Conservation (phyloP, 2,797 vertebrate genomes). For the Centroberyx gerrardi region DNA sequence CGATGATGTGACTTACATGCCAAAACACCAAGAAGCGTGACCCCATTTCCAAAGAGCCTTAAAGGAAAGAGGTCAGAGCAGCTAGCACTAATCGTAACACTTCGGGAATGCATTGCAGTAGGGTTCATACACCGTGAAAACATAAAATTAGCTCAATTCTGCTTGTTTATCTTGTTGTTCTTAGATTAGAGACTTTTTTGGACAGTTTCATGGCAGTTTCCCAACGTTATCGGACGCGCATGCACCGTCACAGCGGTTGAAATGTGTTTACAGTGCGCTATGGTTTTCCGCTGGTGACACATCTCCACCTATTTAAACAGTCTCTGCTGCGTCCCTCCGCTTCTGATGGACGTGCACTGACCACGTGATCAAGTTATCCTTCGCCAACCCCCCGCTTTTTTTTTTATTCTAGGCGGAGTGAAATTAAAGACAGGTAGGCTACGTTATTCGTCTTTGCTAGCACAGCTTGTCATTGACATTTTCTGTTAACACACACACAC, state of each 20-base stretch:
- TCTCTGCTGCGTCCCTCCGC: conserved; percentile 30
- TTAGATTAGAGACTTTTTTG: no score
- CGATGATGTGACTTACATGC: background rate
- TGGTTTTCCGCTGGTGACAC: conserved; percentile 9
- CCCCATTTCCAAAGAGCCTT: conserved; percentile 36
- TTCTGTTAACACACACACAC: background rate
- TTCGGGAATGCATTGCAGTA: no score
- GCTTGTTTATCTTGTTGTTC: no score
- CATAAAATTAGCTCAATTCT: no score
- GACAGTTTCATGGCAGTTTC: no score
- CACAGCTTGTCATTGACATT: conserved; percentile 1
- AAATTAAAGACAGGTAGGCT: conserved; percentile 45
- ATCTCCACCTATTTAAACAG: conserved; percentile 7
- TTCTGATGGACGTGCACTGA: conserved; percentile 50
- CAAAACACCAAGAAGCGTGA: background rate
- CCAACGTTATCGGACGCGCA: no score
- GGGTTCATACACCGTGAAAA: no score
- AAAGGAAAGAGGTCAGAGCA: conserved; percentile 21
- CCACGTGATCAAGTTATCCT: conserved; percentile 46
- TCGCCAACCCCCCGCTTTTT: background rate
- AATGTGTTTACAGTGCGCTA: background rate
- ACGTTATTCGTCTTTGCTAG: conserved; percentile 33
- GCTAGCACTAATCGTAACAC: background rate
- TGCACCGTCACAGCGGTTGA: no score
- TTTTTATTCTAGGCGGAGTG: conserved; percentile 29